Evolutionary conservation across 2,888 invertebrate species (phyloP).

Genomic region (Anticlea derivata): DNA sequence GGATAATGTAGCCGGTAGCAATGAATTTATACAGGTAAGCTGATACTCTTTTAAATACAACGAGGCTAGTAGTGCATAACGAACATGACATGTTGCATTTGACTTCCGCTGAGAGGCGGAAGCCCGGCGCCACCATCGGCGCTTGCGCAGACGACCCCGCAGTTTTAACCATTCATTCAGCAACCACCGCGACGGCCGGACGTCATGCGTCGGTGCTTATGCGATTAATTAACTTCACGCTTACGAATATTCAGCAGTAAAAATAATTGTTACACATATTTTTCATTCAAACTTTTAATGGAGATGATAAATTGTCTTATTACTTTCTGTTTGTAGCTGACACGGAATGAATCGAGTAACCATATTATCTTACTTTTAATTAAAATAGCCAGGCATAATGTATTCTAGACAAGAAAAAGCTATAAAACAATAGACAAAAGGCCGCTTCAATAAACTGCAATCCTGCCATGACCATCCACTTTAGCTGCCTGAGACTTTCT

Average conservation of each 20-base stretch:
- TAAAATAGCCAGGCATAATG: slow-evolving; percentile 3
- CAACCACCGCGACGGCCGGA: slow-evolving; percentile 58
- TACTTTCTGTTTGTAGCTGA: neutral
- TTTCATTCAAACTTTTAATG: slow-evolving; percentile 19
- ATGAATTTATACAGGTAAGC: slow-evolving; percentile 55
- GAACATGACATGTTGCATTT: slow-evolving; percentile 71
- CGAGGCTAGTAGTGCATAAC: slow-evolving; percentile 67
- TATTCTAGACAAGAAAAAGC: slow-evolving; percentile 12
- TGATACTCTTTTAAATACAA: slow-evolving; percentile 53
- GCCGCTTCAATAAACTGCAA: slow-evolving; percentile 27
- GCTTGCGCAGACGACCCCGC: slow-evolving; percentile 59
- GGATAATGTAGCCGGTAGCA: slow-evolving; percentile 46
- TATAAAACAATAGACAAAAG: slow-evolving; percentile 18
- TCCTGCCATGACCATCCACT: slow-evolving; percentile 26
- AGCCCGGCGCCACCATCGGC: slow-evolving; percentile 66
- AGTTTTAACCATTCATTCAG: slow-evolving; percentile 56
- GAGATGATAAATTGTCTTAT: slow-evolving; percentile 11
- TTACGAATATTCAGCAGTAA: slow-evolving; percentile 33
- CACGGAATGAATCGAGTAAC: neutral
- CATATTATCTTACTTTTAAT: neutral
- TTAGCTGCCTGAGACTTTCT: slow-evolving; percentile 32
- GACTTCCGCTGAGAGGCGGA: slow-evolving; percentile 72
- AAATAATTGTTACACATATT: slow-evolving; percentile 36
- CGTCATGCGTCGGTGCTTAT: slow-evolving; percentile 56
- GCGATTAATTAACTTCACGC: slow-evolving; percentile 50